Percentiles rank a stretch among this genome's conserved stretches.
phyloP scores from a whole-genome alignment of 2,888 invertebrate species.

The Noctuana brunneofusca region DNA sequence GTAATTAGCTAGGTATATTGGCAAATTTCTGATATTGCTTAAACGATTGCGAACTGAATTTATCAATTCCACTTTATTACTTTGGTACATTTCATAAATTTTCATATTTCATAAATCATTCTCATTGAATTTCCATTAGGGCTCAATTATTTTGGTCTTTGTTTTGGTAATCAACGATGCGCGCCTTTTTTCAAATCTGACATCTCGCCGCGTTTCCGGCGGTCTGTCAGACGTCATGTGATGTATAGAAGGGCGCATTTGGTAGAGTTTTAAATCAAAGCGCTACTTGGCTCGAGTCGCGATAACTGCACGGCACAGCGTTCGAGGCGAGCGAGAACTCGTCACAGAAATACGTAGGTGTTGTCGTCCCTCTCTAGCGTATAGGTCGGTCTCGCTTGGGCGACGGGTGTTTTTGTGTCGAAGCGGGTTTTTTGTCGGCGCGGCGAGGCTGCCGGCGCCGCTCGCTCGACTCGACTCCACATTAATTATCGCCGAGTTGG shows the following conservation, averaged over 20 bases:
- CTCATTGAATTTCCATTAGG: constrained; percentile 13
- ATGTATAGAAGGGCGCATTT: constrained; percentile 82
- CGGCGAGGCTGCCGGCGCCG: constrained; percentile 70
- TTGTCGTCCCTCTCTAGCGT: constrained; percentile 59
- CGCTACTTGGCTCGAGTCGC: constrained; percentile 72
- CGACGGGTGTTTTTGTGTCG: constrained; percentile 80
- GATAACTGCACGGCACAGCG: constrained; percentile 72
- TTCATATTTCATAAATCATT: not conserved
- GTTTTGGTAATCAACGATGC: constrained; percentile 47
- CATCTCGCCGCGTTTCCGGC: constrained; percentile 74
- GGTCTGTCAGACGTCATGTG: constrained; percentile 83
- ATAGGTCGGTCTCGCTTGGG: constrained; percentile 60
- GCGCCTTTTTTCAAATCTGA: constrained; percentile 79
- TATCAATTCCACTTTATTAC: not conserved
- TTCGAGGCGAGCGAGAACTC: constrained; percentile 77
- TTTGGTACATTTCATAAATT: not conserved
- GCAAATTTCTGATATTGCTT: not conserved
- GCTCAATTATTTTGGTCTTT: constrained; percentile 19
- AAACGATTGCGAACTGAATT: not conserved
- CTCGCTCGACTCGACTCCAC: constrained; percentile 72
- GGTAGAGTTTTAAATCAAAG: constrained; percentile 79
- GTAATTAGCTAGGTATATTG: no score
- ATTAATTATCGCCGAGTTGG: constrained; percentile 79
- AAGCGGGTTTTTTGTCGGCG: constrained; percentile 80
- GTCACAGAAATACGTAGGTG: constrained; percentile 76